phyloP scores from a whole-genome alignment of 2,888 invertebrate species.

The Xylocampa areola region DNA sequence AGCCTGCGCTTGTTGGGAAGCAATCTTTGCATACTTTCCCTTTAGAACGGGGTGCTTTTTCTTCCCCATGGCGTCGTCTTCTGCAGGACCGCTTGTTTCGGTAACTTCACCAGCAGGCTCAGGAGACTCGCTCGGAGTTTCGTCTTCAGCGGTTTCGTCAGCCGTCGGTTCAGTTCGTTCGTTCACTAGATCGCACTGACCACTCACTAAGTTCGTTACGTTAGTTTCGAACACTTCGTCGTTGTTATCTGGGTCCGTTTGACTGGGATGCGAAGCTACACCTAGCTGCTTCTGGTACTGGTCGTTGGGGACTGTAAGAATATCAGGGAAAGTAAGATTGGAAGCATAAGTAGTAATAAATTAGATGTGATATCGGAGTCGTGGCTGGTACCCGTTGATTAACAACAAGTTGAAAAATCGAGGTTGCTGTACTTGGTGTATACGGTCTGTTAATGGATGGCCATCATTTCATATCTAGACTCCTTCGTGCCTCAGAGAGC shows the following conservation, averaged over 20 bases:
- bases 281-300: slow-evolving; percentile 25
- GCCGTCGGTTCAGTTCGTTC: neutral
- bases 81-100: slow-evolving; percentile 33
- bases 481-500: too few species aligned
- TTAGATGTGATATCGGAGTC: too few species aligned
- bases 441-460: too few species aligned
- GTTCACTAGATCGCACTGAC: slow-evolving; percentile 4
- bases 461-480: too few species aligned
- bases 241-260: slow-evolving; percentile 23
- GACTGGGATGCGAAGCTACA: slow-evolving; percentile 9
- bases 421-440: too few species aligned
- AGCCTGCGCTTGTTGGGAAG: slow-evolving; percentile 17
- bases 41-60: slow-evolving; percentile 24
- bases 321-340: neutral
- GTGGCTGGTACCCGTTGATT: too few species aligned
- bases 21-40: slow-evolving; percentile 39
- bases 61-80: slow-evolving; percentile 33
- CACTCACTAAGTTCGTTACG: slow-evolving; percentile 7
- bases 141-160: slow-evolving; percentile 12
- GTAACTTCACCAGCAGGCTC: slow-evolving; percentile 33
- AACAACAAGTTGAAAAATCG: too few species aligned
- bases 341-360: too few species aligned
- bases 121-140: slow-evolving; percentile 27
- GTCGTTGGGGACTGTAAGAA: slow-evolving; percentile 44
- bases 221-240: slow-evolving; percentile 42